phyloP scores from a whole-genome alignment of 2,113 vertebrate species.

The Scartelaos histophorus region DNA sequence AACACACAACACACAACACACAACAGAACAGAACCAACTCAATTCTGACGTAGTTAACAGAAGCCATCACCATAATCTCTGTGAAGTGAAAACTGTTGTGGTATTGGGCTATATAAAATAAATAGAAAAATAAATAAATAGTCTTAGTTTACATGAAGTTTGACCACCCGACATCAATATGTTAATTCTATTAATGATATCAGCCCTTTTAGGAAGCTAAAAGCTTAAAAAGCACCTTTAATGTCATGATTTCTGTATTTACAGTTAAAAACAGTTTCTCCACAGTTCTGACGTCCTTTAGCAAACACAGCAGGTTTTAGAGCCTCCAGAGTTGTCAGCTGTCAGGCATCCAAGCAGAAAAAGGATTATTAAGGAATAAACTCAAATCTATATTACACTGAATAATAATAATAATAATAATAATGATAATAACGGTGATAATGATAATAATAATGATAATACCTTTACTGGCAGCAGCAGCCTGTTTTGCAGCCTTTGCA shows the following conservation, averaged over 20 bases:
- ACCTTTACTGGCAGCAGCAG: constrained; percentile 78
- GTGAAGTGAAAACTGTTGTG: too few relatives aligned
- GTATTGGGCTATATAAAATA: too few relatives aligned
- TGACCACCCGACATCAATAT: too few relatives aligned
- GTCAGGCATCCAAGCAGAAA: constrained; percentile 34
- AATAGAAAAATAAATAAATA: too few relatives aligned
- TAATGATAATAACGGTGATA: not conserved
- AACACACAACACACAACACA: too few relatives aligned
- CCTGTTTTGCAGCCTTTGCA: constrained; percentile 77
- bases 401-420: not conserved
- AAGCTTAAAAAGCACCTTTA: not conserved
- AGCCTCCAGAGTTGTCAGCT: constrained; percentile 55
- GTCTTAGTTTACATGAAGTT: too few relatives aligned
- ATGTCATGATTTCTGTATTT: not conserved
- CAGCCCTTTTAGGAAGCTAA: not conserved
- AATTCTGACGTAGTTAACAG: too few relatives aligned
- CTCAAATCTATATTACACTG: not conserved
- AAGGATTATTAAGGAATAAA: not conserved
- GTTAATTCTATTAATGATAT: too few relatives aligned
- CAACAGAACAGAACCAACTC: too few relatives aligned
- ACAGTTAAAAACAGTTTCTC: not conserved
- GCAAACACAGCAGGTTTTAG: constrained; percentile 77
- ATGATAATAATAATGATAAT: not conserved
- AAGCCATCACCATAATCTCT: too few relatives aligned
- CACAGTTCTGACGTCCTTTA: constrained; percentile 38